A percentile compares a stretch with the other conserved stretches of the same genome.
Evolutionary conservation across 1,140 invertebrate species (phyloP).

Genomic region (Meloidogyne floridensis): DNA sequence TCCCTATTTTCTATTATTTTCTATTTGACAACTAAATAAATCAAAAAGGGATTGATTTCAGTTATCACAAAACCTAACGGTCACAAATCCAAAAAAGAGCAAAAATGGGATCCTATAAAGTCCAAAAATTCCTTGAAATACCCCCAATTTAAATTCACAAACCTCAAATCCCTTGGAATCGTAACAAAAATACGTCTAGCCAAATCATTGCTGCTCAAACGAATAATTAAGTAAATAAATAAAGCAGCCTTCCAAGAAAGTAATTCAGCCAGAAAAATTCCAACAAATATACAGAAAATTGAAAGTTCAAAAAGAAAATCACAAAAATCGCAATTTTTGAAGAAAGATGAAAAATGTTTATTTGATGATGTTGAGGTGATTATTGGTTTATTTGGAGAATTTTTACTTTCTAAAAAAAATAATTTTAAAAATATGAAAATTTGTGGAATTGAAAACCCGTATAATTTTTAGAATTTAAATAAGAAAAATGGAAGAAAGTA

Average conservation of each 20-base stretch:
- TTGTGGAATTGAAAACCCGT: too few species aligned
- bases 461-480: too few species aligned
- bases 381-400: background rate
- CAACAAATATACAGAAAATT: conserved; percentile 2
- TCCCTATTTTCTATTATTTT: too few species aligned
- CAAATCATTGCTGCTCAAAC: conserved; percentile 22
- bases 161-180: conserved; percentile 38
- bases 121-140: too few species aligned
- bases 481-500: too few species aligned
- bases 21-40: too few species aligned
- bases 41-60: too few species aligned
- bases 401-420: too few species aligned
- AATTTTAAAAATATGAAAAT: too few species aligned
- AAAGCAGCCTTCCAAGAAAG: conserved; percentile 16
- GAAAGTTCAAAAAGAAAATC: conserved; percentile 1
- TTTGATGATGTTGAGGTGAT: background rate
- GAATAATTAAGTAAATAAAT: conserved; percentile 32
- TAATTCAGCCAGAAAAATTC: background rate
- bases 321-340: background rate
- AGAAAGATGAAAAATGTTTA: background rate
- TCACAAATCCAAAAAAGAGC: too few species aligned
- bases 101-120: too few species aligned
- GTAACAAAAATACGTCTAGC: conserved; percentile 25
- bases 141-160: background rate
- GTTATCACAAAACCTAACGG: too few species aligned